A percentile compares a stretch with the other conserved stretches of the same genome.
These are phyloP conservation scores for Campoletis sonorensis DNA, from an alignment of 1,140 invertebrate species.

Conservation along the genomic window DNA sequence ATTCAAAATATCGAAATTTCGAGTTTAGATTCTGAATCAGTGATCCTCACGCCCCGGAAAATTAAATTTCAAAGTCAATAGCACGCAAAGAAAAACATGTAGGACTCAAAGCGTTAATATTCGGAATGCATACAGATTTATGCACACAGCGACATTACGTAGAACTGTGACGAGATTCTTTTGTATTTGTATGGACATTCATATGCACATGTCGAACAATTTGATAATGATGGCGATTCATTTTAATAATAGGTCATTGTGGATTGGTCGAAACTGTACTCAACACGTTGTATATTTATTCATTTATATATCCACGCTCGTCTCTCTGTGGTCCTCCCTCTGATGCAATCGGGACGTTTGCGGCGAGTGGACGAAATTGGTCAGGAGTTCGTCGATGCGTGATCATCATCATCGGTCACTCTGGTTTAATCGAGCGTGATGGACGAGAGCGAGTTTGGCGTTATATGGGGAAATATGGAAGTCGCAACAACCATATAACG, in stretches of 20 bases:
- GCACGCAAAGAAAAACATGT: no score
- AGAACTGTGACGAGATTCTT: no score
- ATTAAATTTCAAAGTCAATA: no score
- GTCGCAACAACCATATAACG: background rate
- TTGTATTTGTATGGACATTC: background rate
- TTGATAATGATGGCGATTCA: conserved; percentile 11
- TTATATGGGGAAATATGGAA: conserved; percentile 13
- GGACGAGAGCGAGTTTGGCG: conserved; percentile 2
- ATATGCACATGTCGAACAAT: background rate
- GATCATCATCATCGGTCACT: conserved; percentile 40
- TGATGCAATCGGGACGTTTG: conserved; percentile 34
- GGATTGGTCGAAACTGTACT: background rate
- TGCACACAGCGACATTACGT: no score
- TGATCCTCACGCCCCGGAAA: no score
- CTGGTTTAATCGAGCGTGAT: conserved; percentile 30
- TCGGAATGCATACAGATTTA: no score
- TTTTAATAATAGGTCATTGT: conserved; percentile 30
- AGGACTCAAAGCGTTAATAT: no score
- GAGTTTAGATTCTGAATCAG: no score
- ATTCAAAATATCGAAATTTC: no score
- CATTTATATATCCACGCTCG: background rate
- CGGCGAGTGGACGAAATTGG: conserved; percentile 35
- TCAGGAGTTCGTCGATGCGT: conserved; percentile 32
- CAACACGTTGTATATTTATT: background rate
- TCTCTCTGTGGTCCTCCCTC: background rate